Conservation (phyloP, 1,140 invertebrate genomes). For the Lasioglossum baleicum region DNA sequence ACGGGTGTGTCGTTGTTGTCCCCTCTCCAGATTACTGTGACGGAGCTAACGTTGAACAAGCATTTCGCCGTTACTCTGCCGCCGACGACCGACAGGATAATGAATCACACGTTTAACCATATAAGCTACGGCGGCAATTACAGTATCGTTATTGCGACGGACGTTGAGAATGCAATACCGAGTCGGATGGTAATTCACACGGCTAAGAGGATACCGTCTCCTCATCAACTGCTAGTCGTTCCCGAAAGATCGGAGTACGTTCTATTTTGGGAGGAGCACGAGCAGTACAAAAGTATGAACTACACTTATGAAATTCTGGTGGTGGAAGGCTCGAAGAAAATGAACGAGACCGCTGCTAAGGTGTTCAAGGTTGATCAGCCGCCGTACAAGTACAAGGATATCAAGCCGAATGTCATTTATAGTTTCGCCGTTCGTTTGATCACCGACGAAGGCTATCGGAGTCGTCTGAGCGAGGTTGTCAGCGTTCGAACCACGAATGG, state of each 20-base stretch:
- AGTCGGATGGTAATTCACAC: constrained; percentile 78
- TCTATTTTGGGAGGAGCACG: constrained; percentile 82
- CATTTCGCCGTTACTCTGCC: constrained; percentile 76
- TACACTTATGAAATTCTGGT: constrained; percentile 84
- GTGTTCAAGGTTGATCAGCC: constrained; percentile 78
- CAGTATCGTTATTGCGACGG: constrained; percentile 82
- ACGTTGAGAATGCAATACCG: constrained; percentile 75
- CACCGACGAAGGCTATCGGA: constrained; percentile 84
- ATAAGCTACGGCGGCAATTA: constrained; percentile 84
- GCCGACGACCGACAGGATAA: constrained; percentile 74
- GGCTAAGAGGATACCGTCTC: constrained; percentile 83
- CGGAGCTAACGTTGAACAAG: constrained; percentile 79
- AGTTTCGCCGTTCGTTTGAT: constrained; percentile 84
- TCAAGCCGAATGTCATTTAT: constrained; percentile 79
- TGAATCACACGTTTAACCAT: constrained; percentile 80
- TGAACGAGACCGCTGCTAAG: constrained; percentile 80
- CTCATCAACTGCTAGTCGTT: constrained; percentile 83
- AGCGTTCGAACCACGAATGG: constrained; percentile 77
- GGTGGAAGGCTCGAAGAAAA: constrained; percentile 77
- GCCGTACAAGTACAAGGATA: constrained; percentile 81
- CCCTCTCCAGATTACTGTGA: constrained; percentile 79
- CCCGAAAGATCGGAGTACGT: constrained; percentile 80
- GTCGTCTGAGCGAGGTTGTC: constrained; percentile 83
- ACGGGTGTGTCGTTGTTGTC: no score
- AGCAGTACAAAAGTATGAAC: constrained; percentile 55